Evolutionary conservation across 2,113 vertebrate genomes (phyloP), one percentile per base, ranked within the genome.

Genomic region (Syngnathus floridae): DNA sequence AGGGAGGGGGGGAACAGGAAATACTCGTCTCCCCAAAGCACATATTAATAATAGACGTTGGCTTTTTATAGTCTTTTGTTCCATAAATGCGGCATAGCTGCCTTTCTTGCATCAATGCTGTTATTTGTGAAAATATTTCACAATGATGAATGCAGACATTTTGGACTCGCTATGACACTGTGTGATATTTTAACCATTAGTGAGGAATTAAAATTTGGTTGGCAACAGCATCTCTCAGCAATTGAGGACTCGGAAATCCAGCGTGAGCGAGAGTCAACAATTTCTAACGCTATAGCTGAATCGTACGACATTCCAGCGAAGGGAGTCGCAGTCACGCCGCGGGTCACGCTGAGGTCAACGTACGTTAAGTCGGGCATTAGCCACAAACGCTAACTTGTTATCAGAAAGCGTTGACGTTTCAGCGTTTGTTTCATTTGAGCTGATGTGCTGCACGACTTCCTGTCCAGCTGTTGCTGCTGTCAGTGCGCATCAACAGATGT

Each of bases 381-480:
- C 21, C 51, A 2, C 21, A 4, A 19, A 51, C 6, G 19, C 48
- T n/a, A 12, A 22, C 21, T 0, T 4, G 51, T 21, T 9, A 54
- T 26, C 1, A 2, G 51, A 54, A 54, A 11, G n/a, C 3, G 56
- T 37, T 1, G 16, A 19, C 55, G 14, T 5, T 10, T 19, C 35
- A 37, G 36, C 57, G 40, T 21, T 60, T 5, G 36, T 38, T 60
- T 49, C 17, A 19, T 41, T 61, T 4, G 22, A 16, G n/a, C 40
- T 22, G 62, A 49, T 38, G 19, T 62, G 22, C 13, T 56, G 13
- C 26, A 16, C 5, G 16, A 77, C 81, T 88, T 86, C 82, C 84
- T 76, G 82, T 82, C 83, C 86, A 85, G 81, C 86, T 87, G 85
- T 83, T 86, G 79, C 78, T 74, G 78, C 78, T 78, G 79, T 82